phyloP scores from a whole-genome alignment of 2,797 vertebrate species.

The Scolopax rusticola region DNA sequence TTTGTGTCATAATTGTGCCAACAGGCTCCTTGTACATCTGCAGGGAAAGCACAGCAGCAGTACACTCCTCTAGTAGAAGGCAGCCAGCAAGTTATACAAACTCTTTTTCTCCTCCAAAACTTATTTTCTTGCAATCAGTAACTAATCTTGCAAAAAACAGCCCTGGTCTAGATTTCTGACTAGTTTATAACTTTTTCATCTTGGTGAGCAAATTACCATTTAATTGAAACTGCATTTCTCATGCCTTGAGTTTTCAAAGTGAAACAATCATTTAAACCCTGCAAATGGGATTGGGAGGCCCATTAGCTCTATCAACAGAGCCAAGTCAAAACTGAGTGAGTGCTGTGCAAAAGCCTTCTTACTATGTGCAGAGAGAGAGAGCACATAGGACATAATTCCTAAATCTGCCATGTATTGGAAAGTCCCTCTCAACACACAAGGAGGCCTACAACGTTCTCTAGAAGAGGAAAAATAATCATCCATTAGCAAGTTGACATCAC shows the following conservation, averaged over 20 bases:
- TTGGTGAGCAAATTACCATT: background rate
- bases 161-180: background rate
- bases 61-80: background rate
- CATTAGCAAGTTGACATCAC: background rate
- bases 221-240: background rate
- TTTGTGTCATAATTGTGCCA: background rate
- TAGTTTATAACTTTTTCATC: background rate
- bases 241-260: background rate
- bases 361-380: background rate
- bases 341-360: background rate
- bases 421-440: accelerated
- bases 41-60: background rate
- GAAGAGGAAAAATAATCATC: background rate
- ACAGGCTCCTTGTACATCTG: background rate
- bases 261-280: background rate
- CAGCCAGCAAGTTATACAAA: background rate
- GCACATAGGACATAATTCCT: accelerated
- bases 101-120: background rate
- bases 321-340: background rate
- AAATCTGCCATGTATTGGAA: background rate
- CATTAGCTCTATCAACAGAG: accelerated
- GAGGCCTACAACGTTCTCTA: background rate
- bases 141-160: background rate
- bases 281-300: background rate
- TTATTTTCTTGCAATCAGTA: background rate